These are phyloP conservation scores for Lepidocyrtoides sp. DNA, from an alignment of 2,888 invertebrate species.

Conservation along the genomic window DNA sequence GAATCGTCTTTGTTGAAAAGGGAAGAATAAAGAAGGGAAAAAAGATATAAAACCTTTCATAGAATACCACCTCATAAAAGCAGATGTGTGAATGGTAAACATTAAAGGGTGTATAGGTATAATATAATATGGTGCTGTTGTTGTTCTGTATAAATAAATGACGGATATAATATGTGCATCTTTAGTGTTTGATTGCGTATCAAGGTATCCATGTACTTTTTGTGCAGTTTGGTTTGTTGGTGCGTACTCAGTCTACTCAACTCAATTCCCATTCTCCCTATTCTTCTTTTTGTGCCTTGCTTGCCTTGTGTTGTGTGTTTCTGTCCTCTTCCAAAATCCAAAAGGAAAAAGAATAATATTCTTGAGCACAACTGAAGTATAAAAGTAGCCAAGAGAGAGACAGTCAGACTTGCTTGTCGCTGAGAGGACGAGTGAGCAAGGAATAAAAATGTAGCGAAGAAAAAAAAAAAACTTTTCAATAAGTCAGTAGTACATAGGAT, in stretches of 20 bases:
- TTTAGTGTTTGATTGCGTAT: neutral
- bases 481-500: neutral
- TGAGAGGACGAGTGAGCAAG: neutral
- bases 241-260: no score
- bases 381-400: neutral
- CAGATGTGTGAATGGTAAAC: neutral
- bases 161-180: neutral
- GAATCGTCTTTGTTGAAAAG: conserved; percentile 1
- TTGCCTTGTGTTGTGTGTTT: neutral
- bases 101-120: neutral
- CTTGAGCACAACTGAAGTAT: neutral
- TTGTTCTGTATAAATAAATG: no score
- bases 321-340: neutral
- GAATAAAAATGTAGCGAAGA: neutral
- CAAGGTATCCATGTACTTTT: neutral
- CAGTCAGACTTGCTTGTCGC: neutral
- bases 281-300: neutral
- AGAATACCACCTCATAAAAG: neutral
- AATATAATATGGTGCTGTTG: no score
- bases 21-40: neutral
- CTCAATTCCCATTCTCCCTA: neutral
- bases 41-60: neutral
- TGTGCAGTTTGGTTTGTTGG: no score
- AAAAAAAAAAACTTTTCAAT: neutral
- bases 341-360: no score